Evolutionary conservation across 2,797 vertebrate species (phyloP).

Genomic region (Acipenser transmontanus): DNA sequence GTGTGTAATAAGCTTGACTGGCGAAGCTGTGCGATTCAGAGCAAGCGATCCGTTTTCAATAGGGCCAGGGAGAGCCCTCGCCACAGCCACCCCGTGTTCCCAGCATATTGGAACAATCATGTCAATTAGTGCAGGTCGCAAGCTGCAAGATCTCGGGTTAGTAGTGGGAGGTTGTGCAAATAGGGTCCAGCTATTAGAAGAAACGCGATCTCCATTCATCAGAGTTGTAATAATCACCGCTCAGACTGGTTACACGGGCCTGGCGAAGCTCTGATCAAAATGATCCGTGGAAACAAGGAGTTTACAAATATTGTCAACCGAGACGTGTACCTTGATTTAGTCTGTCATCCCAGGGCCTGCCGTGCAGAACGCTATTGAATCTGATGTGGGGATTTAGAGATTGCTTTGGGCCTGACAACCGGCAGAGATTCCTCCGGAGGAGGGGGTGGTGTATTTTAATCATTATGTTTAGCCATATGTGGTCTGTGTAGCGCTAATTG

Average conservation of each 20-base stretch:
- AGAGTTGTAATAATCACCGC: slow-evolving; percentile 67
- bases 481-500: not conserved
- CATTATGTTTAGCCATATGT: not conserved
- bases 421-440: not conserved
- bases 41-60: slow-evolving; percentile 38
- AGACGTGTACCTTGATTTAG: slow-evolving; percentile 53
- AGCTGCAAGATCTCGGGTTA: slow-evolving; percentile 75
- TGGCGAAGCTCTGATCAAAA: slow-evolving; percentile 65
- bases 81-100: slow-evolving; percentile 30
- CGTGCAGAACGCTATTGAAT: slow-evolving; percentile 8
- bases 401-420: slow-evolving; percentile 20
- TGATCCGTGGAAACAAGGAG: slow-evolving; percentile 74
- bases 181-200: slow-evolving; percentile 78
- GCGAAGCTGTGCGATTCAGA: not conserved
- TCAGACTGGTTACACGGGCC: slow-evolving; percentile 48
- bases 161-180: slow-evolving; percentile 87
- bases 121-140: slow-evolving; percentile 80
- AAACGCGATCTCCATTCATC: slow-evolving; percentile 87
- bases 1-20: no score
- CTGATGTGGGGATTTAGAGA: slow-evolving; percentile 6
- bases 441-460: not conserved
- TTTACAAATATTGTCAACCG: slow-evolving; percentile 83
- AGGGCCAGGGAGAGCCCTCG: slow-evolving; percentile 31
- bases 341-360: slow-evolving; percentile 44
- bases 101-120: slow-evolving; percentile 86